Percentiles rank a stretch among this genome's conserved stretches.
Conservation (phyloP, 2,797 vertebrate species). For the Semotilus atromaculatus region DNA sequence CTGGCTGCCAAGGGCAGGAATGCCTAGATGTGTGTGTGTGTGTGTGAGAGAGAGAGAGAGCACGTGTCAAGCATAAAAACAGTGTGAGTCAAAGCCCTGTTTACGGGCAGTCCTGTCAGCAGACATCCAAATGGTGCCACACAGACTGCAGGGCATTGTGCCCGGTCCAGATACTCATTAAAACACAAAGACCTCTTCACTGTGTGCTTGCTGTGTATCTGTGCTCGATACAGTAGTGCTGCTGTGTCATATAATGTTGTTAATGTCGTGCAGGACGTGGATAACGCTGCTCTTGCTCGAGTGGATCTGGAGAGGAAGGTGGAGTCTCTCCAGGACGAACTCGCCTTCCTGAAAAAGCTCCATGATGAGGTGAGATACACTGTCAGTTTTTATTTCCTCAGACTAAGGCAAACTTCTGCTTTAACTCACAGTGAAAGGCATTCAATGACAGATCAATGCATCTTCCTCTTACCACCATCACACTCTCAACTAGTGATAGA, state of each 20-base stretch:
- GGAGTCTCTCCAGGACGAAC: constrained; percentile 94
- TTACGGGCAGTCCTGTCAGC: constrained; percentile 17
- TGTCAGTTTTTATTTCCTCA: neutral
- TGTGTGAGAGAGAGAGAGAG: neutral
- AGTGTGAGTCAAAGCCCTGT: neutral
- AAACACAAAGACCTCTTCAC: constrained; percentile 14
- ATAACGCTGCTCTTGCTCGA: constrained; percentile 91
- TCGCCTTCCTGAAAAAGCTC: constrained; percentile 93
- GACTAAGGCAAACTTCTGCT: neutral
- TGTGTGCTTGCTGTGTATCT: neutral
- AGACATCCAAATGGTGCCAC: constrained; percentile 16
- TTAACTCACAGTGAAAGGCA: neutral
- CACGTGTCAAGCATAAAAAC: constrained; percentile 10
- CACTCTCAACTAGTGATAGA: neutral
- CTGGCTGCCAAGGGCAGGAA: constrained; percentile 77
- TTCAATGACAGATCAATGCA: neutral
- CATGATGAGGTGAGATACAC: constrained; percentile 87
- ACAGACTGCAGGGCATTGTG: constrained; percentile 19
- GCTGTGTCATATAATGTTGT: neutral
- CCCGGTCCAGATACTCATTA: neutral
- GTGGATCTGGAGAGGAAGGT: constrained; percentile 95
- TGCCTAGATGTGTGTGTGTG: constrained; percentile 32
- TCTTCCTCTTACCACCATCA: neutral
- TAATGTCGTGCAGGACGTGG: constrained; percentile 85
- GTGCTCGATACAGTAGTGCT: neutral